Conservation (phyloP, 2,888 invertebrate species). For the Ormyrus rosae region DNA sequence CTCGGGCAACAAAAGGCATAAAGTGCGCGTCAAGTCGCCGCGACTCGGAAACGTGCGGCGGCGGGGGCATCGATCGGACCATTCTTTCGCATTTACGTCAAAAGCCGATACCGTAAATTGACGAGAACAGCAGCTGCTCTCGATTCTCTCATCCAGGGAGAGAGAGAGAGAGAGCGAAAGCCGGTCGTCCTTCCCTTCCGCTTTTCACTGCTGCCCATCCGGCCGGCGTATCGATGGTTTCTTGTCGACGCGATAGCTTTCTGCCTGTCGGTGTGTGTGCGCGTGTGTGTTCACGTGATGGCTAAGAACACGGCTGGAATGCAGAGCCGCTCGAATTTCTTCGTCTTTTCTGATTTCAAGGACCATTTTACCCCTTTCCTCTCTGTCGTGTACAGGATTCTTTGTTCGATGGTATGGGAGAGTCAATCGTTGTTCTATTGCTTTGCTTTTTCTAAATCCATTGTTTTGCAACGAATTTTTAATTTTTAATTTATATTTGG, state of each 20-base stretch:
- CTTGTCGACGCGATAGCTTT: constrained; percentile 36
- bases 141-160: neutral
- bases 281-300: neutral
- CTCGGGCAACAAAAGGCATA: constrained; percentile 15
- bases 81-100: constrained; percentile 49
- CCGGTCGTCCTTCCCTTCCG: neutral
- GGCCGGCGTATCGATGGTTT: constrained; percentile 22
- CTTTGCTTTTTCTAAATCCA: neutral
- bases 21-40: constrained; percentile 11
- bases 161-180: neutral
- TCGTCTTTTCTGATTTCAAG: constrained; percentile 44
- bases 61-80: constrained; percentile 17
- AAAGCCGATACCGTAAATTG: constrained; percentile 52
- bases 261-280: constrained; percentile 11
- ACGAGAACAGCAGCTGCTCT: constrained; percentile 45
- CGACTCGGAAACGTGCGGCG: neutral
- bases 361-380: constrained; percentile 29
- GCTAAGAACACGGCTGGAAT: constrained; percentile 8
- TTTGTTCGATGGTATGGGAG: constrained; percentile 37
- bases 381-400: constrained; percentile 26
- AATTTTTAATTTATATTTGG: too few species aligned
- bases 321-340: constrained; percentile 34
- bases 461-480: too few species aligned
- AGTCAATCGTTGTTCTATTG: constrained; percentile 31
- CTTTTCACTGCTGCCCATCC: neutral